Evolutionary conservation across 2,797 vertebrate species (phyloP).

Genomic region (Squalus acanthias): DNA sequence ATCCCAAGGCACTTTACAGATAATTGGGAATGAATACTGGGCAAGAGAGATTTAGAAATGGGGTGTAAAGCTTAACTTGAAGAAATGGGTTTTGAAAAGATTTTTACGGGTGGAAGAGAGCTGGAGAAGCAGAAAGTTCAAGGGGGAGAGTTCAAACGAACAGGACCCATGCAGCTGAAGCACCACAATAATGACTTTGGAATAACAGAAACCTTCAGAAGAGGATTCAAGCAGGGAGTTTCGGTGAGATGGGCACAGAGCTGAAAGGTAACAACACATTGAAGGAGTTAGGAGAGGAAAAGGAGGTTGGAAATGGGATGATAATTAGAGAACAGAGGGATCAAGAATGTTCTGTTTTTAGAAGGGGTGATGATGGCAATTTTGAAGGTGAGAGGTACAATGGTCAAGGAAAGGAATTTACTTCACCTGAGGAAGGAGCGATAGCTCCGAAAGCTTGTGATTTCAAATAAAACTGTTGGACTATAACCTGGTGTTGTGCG

Average conservation of each 20-base stretch:
- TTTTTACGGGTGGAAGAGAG: neutral
- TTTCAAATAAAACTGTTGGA: too few species aligned
- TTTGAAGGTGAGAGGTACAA: neutral
- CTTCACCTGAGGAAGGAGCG: too few species aligned
- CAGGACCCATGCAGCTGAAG: neutral
- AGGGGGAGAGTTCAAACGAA: neutral
- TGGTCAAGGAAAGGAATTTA: neutral
- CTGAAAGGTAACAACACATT: neutral
- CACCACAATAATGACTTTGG: too few species aligned
- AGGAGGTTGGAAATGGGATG: neutral
- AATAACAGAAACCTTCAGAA: too few species aligned
- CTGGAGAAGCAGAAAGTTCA: neutral
- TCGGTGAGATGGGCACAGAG: too few species aligned
- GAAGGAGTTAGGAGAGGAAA: neutral
- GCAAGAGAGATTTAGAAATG: neutral
- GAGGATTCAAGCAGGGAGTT: too few species aligned
- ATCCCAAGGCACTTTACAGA: neutral
- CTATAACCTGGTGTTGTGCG: too few species aligned
- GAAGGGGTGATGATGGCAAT: neutral
- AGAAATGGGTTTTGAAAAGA: too few species aligned
- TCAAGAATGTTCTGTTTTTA: neutral
- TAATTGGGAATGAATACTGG: neutral
- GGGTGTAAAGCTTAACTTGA: too few species aligned
- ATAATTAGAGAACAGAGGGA: neutral
- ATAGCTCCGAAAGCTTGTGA: too few species aligned